Conservation (phyloP, 2,797 vertebrate genomes). For the Urosaurus nigricauda region DNA sequence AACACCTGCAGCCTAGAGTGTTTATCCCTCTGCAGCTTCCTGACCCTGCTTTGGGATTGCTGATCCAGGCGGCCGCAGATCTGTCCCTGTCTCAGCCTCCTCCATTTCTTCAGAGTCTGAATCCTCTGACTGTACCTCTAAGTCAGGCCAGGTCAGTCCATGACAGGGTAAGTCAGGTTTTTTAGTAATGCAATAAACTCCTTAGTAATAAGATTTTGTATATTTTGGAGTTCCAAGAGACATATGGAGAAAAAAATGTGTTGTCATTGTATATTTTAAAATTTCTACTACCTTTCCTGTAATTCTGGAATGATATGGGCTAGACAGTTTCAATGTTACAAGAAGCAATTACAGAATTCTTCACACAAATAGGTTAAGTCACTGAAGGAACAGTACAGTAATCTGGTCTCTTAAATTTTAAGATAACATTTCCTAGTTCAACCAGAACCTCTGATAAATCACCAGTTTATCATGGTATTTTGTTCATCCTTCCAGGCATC, state of each 20-base stretch:
- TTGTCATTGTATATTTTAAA: conserved; percentile 11
- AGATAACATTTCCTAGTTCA: conserved; percentile 67
- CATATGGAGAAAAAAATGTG: neutral
- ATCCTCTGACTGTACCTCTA: no score
- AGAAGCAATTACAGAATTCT: conserved; percentile 33
- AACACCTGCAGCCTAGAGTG: no score
- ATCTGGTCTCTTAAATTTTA: conserved; percentile 68
- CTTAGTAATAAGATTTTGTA: neutral
- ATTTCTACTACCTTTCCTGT: neutral
- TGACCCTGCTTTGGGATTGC: no score
- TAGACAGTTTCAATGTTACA: conserved; percentile 12
- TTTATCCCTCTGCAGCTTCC: no score
- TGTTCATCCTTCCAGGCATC: conserved; percentile 54
- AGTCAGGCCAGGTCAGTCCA: no score
- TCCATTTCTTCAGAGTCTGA: no score
- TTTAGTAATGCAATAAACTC: no score
- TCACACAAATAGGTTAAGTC: conserved; percentile 45
- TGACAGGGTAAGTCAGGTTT: no score
- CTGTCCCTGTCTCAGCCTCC: no score
- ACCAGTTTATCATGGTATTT: conserved; percentile 64
- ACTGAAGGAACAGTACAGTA: conserved; percentile 56
- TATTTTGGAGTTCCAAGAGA: neutral
- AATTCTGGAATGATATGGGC: conserved; percentile 27
- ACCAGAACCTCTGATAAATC: conserved; percentile 68
- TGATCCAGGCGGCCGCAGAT: no score